Evolutionary conservation across 2,888 invertebrate genomes (phyloP).

Genomic region (Patella caerulea): DNA sequence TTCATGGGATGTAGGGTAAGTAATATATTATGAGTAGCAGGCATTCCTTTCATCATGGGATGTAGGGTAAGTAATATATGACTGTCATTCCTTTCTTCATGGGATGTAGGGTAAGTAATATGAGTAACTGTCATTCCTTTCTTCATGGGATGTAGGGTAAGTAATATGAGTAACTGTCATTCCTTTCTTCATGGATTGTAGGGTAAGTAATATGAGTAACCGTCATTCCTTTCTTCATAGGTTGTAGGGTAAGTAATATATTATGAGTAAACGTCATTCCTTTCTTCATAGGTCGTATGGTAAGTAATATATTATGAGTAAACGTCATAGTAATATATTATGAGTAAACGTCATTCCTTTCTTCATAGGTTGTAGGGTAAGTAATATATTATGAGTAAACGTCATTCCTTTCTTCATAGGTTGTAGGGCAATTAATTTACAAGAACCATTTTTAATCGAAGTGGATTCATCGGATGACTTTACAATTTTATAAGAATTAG

Average conservation of each 20-base stretch:
- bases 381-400: conserved; percentile 89
- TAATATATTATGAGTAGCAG: conserved; percentile 93
- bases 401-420: conserved; percentile 91
- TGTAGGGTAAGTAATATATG: conserved; percentile 76
- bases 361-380: conserved; percentile 88
- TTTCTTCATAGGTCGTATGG: conserved; percentile 77
- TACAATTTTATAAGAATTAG: conserved; percentile 82
- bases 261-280: conserved; percentile 97
- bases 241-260: conserved; percentile 92
- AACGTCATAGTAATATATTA: conserved; percentile 90
- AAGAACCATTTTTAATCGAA: conserved; percentile 94
- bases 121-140: conserved; percentile 98
- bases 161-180: conserved; percentile 96
- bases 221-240: conserved; percentile 91
- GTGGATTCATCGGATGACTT: conserved; percentile 81
- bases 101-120: conserved; percentile 92
- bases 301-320: conserved; percentile 79
- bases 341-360: conserved; percentile 98
- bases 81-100: conserved; percentile 96
- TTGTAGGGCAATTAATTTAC: conserved; percentile 76
- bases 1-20: conserved; percentile 90
- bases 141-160: conserved; percentile 88
- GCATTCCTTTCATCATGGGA: conserved; percentile 89
- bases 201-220: conserved; percentile 95
- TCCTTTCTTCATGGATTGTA: conserved; percentile 89